These are phyloP conservation scores for Darwinula stevensoni DNA, from an alignment of 2,888 invertebrate species.

Conservation along the genomic window DNA sequence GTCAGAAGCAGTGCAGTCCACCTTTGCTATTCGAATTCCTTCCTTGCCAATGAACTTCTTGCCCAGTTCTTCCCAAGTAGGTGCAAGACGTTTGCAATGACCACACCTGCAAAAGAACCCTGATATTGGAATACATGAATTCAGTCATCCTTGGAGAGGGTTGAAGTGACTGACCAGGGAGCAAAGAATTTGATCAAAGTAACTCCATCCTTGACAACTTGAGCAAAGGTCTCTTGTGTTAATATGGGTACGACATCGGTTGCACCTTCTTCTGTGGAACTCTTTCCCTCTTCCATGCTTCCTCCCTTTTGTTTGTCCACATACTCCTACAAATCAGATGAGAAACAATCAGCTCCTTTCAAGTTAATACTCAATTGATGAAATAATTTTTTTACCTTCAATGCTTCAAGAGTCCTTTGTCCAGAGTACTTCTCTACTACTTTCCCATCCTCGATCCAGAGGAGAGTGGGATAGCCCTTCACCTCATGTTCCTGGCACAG, in stretches of 20 bases:
- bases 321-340: too few species aligned
- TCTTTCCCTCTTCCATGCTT: too few species aligned
- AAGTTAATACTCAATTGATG: too few species aligned
- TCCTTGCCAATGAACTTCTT: conserved; percentile 29
- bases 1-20: conserved; percentile 44
- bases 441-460: conserved; percentile 65
- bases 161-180: conserved; percentile 30
- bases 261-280: too few species aligned
- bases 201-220: conserved; percentile 33
- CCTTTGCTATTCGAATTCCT: conserved; percentile 39
- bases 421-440: conserved; percentile 48
- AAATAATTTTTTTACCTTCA: too few species aligned
- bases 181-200: conserved; percentile 65
- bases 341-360: too few species aligned
- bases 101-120: conserved; percentile 28
- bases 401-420: conserved; percentile 29
- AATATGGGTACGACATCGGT: conserved; percentile 27
- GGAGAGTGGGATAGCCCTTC: conserved; percentile 54
- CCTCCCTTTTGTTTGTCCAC: too few species aligned
- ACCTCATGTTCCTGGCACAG: conserved; percentile 50
- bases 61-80: conserved; percentile 52
- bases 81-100: conserved; percentile 54
- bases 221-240: conserved; percentile 36
- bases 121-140: too few species aligned
- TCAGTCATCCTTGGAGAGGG: too few species aligned